Conservation (phyloP, 2,113 vertebrate genomes). For the Puffinus mauretanicus region DNA sequence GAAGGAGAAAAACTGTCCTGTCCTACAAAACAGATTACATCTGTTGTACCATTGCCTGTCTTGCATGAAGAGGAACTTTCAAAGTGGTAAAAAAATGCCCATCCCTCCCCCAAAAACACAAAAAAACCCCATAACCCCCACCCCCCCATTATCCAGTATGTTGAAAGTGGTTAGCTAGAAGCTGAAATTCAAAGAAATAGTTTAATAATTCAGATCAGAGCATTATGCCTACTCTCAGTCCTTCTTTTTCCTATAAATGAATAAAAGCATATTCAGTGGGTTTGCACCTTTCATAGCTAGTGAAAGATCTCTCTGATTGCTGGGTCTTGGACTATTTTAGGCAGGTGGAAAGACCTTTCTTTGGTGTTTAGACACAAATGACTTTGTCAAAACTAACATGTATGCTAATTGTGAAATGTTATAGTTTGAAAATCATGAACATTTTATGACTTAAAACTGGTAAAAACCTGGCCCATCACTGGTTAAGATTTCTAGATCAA, state of each 20-base stretch:
- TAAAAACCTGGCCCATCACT: background rate
- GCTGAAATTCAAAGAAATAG: background rate
- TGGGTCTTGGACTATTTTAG: background rate
- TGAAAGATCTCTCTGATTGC: background rate
- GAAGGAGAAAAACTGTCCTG: background rate
- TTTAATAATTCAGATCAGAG: background rate
- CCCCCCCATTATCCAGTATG: accelerated
- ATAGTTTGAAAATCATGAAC: background rate
- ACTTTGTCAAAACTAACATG: background rate
- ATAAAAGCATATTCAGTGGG: background rate
- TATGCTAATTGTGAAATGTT: background rate
- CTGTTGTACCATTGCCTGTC: background rate
- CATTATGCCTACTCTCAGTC: background rate
- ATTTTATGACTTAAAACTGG: background rate
- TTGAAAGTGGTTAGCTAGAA: background rate
- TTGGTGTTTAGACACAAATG: background rate
- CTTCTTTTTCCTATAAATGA: background rate
- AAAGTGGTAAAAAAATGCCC: background rate
- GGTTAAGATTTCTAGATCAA: background rate
- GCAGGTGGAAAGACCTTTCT: background rate
- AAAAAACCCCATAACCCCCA: background rate
- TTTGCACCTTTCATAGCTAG: background rate
- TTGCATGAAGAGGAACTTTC: background rate
- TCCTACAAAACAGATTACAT: background rate
- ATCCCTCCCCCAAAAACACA: accelerated